A percentile compares a stretch with the other conserved stretches of the same genome.
These are phyloP conservation scores for Lucilia sericata DNA, from an alignment of 1,140 invertebrate genomes.

Conservation along the genomic window DNA sequence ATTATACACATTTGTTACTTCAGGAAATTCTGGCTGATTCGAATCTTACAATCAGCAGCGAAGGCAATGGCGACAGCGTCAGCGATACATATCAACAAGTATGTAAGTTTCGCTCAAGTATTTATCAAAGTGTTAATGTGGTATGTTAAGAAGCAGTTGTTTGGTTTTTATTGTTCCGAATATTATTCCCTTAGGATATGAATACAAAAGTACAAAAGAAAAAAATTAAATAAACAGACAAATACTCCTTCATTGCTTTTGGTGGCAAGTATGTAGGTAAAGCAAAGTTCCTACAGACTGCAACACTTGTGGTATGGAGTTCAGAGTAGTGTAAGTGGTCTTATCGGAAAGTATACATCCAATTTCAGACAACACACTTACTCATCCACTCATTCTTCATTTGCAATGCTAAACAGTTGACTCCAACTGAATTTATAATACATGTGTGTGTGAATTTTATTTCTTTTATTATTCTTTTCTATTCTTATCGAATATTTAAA, in stretches of 20 bases:
- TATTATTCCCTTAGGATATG: not conserved
- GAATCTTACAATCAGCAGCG: not conserved
- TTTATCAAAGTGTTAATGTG: slow-evolving; percentile 7
- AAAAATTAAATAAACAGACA: no score
- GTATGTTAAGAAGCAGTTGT: not conserved
- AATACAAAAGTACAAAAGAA: not conserved
- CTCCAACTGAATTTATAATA: not conserved
- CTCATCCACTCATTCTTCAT: not conserved
- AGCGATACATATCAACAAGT: not conserved
- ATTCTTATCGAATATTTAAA: not conserved
- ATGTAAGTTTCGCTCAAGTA: not conserved
- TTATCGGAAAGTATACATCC: not conserved
- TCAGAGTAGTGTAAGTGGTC: no score
- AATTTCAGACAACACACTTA: not conserved
- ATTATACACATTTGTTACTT: not conserved
- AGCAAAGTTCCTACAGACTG: no score
- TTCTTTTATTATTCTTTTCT: not conserved
- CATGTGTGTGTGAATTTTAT: slow-evolving; percentile 6
- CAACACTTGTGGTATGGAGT: no score
- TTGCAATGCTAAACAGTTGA: slow-evolving; percentile 6
- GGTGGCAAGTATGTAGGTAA: no score
- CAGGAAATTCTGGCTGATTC: not conserved
- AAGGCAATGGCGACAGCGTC: not conserved
- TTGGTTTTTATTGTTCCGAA: not conserved
- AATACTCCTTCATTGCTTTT: no score